These are phyloP conservation scores for Emys orbicularis DNA, from an alignment of 2,797 vertebrate species.

Conservation along the genomic window DNA sequence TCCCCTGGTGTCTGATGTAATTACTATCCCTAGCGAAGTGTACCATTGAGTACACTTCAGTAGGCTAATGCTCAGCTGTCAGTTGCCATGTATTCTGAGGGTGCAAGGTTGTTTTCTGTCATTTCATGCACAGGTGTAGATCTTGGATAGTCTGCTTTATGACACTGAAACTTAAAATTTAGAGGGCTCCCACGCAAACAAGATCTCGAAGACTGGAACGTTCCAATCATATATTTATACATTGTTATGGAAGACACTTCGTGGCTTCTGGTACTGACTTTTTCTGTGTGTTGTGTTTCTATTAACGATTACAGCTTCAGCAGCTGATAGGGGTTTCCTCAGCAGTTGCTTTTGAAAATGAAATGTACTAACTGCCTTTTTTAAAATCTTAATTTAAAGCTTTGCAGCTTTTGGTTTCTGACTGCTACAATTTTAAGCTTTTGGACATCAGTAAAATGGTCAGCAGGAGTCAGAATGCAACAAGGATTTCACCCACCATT, in stretches of 20 bases:
- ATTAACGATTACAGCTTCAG: conserved; percentile 67
- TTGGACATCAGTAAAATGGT: not conserved
- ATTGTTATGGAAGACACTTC: conserved; percentile 59
- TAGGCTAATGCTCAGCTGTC: not conserved
- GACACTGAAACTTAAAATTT: not conserved
- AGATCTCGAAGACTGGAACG: conserved; percentile 60
- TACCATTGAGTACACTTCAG: not conserved
- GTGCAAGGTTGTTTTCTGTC: not conserved
- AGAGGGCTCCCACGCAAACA: not conserved
- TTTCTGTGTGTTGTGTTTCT: conserved; percentile 69
- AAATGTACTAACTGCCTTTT: conserved; percentile 72
- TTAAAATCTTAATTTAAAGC: conserved; percentile 51
- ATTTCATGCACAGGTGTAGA: not conserved
- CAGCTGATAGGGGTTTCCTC: conserved; percentile 70
- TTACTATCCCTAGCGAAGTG: not conserved
- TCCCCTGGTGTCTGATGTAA: accelerated
- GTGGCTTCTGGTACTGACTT: conserved; percentile 75
- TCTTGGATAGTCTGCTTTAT: not conserved
- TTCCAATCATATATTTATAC: conserved; percentile 83
- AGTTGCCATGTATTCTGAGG: not conserved
- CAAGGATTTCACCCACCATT: conserved; percentile 1
- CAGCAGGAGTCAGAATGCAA: not conserved
- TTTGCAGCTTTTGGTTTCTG: conserved; percentile 64
- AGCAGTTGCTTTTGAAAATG: conserved; percentile 58
- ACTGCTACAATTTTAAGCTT: conserved; percentile 51